Conservation (phyloP, 2,113 vertebrate genomes). For the Ifrita kowaldi region DNA sequence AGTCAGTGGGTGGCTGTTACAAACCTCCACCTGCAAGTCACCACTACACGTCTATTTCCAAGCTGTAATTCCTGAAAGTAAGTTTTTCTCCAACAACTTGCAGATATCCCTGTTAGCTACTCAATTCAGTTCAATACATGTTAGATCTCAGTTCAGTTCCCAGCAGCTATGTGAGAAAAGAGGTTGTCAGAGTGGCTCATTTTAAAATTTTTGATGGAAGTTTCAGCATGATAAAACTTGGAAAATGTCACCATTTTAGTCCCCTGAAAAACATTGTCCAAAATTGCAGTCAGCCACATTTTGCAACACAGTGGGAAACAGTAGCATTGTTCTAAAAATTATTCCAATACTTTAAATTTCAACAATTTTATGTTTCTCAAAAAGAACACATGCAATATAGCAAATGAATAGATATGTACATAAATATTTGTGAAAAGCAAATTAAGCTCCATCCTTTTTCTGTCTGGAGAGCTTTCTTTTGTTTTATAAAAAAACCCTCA, state of each 20-base stretch:
- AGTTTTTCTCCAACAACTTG: background rate
- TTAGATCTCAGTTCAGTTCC: background rate
- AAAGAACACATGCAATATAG: background rate
- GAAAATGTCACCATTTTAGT: background rate
- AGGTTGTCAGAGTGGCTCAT: background rate
- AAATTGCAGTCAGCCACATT: background rate
- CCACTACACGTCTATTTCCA: background rate
- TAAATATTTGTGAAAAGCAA: slow-evolving; percentile 50
- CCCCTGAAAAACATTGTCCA: background rate
- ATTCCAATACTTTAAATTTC: background rate
- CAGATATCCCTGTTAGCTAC: background rate
- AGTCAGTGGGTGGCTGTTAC: background rate
- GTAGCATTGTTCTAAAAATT: background rate
- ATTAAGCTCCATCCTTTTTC: slow-evolving; percentile 52
- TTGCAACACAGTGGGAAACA: background rate
- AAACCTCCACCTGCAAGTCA: background rate
- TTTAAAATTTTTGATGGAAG: background rate
- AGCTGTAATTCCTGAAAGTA: background rate
- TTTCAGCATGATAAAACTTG: background rate
- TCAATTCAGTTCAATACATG: background rate
- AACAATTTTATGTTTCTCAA: background rate
- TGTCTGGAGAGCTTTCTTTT: slow-evolving; percentile 63
- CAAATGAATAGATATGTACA: background rate
- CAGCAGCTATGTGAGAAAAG: background rate
- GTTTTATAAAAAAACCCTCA: slow-evolving; percentile 25